Conservation (phyloP, 2,888 invertebrate genomes). For the Tuta absoluta region DNA sequence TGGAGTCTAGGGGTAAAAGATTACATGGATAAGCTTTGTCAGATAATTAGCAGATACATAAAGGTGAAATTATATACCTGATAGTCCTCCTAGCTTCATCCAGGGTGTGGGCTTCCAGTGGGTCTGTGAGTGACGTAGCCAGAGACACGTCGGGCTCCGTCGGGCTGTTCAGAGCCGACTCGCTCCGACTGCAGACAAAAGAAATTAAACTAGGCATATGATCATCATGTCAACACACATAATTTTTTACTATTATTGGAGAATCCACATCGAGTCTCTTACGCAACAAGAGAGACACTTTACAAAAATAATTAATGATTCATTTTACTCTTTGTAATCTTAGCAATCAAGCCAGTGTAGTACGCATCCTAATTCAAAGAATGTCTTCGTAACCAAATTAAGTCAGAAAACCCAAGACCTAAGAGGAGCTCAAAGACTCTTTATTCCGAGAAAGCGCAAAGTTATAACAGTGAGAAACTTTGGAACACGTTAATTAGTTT, state of each 20-base stretch:
- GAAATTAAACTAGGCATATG: neutral
- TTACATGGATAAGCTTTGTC: no score
- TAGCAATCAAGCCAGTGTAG: no score
- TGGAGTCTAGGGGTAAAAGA: no score
- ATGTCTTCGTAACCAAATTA: neutral
- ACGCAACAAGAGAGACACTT: no score
- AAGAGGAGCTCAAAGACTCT: neutral
- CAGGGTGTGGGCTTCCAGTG: constrained; percentile 82
- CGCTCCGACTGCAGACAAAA: constrained; percentile 71
- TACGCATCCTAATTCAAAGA: no score
- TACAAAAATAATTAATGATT: no score
- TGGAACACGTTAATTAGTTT: neutral
- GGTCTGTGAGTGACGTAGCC: constrained; percentile 78
- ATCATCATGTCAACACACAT: neutral
- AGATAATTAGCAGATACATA: neutral
- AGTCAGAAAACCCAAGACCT: neutral
- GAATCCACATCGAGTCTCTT: no score
- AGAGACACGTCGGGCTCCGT: constrained; percentile 79
- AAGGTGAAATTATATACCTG: constrained; percentile 55
- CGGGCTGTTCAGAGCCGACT: constrained; percentile 79
- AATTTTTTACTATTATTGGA: no score
- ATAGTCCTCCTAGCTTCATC: constrained; percentile 86
- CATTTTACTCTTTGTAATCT: no score
- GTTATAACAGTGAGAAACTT: constrained; percentile 20
- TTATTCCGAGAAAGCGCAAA: constrained; percentile 15